Evolutionary conservation across 2,797 vertebrate species (phyloP), one percentile per base, ranked within the genome.

Genomic region (Onychomys arenicola): DNA sequence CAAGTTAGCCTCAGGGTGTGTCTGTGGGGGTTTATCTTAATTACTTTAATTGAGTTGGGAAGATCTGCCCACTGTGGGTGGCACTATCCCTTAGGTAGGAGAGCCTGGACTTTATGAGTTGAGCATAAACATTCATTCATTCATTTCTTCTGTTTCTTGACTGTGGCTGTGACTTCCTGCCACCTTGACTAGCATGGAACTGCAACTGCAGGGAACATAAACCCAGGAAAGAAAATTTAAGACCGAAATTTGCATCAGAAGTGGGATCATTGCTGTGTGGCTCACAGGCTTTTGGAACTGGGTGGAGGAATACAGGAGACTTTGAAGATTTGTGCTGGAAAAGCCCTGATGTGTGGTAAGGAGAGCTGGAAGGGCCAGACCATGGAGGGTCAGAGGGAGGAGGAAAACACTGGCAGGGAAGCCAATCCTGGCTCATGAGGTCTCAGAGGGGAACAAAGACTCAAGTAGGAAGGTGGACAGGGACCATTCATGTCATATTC

Each of bases 341-440:
- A 87, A 55, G 34, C 14, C 34, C 34, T 71, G 14, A 71, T 29
- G 27, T 29, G 21, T 12, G 67, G 8, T 37, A 27, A 52, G 12
- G 5, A 37, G 65, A 37, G 32, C 43, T 81, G n/a, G 57, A 8
- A 17, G n/a, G 21, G 52, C 34, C 52, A 27, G 34, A 80, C 17
- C 0, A 1, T 1, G 11, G 1, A 81, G 21, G 34, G 55, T 8
- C 5, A n/a, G 19, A 55, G 25, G 17, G 32, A 21, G 19, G 5
- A 81, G 52, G 14, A 57, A 37, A 57, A 37, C 19, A 23, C 52
- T 37, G 12, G 14, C 6, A 59, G 52, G 52, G 43, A 55, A 80
- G 52, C 7, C n/a, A 77, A 32, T 75, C 27, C 43, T 3, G 32
- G 19, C 19, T 80, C 32, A n/a, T 12, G 52, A 37, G 21, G 34